phyloP scores from a whole-genome alignment of 2,888 invertebrate species.

The Eupithecia dodoneata region DNA sequence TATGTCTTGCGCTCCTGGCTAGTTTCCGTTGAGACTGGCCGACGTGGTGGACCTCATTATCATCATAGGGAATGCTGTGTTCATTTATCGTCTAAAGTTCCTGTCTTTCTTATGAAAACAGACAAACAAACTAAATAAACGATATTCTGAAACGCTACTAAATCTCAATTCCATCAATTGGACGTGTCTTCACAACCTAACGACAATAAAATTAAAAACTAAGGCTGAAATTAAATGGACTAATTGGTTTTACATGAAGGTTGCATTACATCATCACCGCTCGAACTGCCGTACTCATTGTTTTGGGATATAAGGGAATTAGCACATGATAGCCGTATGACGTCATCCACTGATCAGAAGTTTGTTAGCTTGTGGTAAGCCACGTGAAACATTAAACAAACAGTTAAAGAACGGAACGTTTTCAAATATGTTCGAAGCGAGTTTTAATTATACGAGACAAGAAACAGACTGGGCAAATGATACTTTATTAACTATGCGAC shows the following conservation, averaged over 20 bases:
- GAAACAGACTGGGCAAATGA: neutral
- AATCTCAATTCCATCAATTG: constrained; percentile 18
- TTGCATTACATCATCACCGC: constrained; percentile 48
- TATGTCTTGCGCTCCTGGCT: no score
- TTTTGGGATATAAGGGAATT: constrained; percentile 60
- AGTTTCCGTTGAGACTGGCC: no score
- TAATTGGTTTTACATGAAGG: constrained; percentile 46
- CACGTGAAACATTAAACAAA: neutral
- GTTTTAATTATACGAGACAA: neutral
- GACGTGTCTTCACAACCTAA: constrained; percentile 12
- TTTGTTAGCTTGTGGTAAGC: constrained; percentile 5
- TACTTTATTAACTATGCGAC: neutral
- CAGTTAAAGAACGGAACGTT: neutral
- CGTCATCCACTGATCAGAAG: constrained; percentile 45
- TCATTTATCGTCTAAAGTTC: no score
- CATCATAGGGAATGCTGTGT: no score
- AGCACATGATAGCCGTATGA: constrained; percentile 64
- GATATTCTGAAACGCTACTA: neutral
- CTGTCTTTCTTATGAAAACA: neutral
- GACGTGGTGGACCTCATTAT: no score
- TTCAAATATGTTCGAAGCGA: neutral
- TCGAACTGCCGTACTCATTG: constrained; percentile 57
- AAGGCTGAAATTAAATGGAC: constrained; percentile 28
- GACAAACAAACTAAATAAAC: neutral
- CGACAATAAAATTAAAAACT: constrained; percentile 32